Evolutionary conservation across 2,797 vertebrate genomes (phyloP), one percentile per base, ranked within the genome.

Genomic region (Steatocranus sp.): DNA sequence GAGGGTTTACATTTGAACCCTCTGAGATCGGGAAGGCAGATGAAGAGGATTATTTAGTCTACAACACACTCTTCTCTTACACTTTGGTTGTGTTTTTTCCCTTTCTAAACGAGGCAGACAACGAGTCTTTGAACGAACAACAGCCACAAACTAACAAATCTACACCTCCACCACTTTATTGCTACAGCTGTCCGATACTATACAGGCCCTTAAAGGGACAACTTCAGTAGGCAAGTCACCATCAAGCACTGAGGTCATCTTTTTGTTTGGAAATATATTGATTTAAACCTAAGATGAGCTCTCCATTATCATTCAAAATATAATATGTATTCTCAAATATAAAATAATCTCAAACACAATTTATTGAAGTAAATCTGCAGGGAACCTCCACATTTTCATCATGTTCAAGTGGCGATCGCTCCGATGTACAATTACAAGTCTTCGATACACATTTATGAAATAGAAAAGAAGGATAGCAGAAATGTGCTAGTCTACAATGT

Each of bases 281-380:
- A 91, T 84, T 84, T 83, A 88, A 89, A 89, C 43, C 5, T 56
- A 85, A 61, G 56, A 87, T 78, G 81, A 92, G 66, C 76, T 91
- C 76, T 90, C 87, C 11, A 50, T 87, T 78, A 80, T 86, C 88
- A 84, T 91, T 93, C 80, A 91, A 94, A 94, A 94, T 93, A 91
- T 86, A 92, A 88, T 85, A 88, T 76, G 68, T 86, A 63, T 83
- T 88, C 87, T 89, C 68, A 90, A 90, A 90, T 92, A 91, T 89
- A 94, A 93, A 95, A 93, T 92, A 58, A 81, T 93, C 86, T 93
- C 77, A 91, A 92, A 92, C 82, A 76, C 78, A 88, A 90, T 84
- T 87, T 90, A 91, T 90, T 90, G 83, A 88, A 89, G 83, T 83
- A 85, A 92, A 89, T 86, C 89, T 91, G 76, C 85, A 77, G 61